Base-by-base conservation (phyloP, 1,140 invertebrate genomes). In the Cataglyphis hispanica region DNA sequence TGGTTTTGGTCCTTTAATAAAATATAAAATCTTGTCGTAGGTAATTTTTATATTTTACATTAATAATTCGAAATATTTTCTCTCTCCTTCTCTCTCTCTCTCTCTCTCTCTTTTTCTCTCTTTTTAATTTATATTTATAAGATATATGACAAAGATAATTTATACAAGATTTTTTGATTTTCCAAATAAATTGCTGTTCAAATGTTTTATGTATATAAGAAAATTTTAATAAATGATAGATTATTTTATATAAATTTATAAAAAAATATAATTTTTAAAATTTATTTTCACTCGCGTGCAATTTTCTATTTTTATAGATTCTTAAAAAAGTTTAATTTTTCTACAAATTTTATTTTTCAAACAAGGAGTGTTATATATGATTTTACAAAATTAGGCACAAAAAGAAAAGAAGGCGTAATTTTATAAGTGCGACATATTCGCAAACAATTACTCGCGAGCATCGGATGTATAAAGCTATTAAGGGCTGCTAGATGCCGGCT, bases 211-310 rank as follows among this genome's bases (percentile, higher is more conserved):
- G 10, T 31, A 34, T 22, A 72, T 43, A 43, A 43, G 40, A 43
- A 43, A 43, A 72, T 34, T 10, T 19, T n/a, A 10, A 2, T 22
- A n/a, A 2, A 53, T n/a, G 31, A 7, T 13, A 22, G 27, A 22
- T 72, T 53, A 53, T 72, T 50, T 53, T 72, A 22, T 34, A n/a
- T 72, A 53, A 72, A 72, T 72, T 53, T 34, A 34, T 72, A 4
- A 72, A 11, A 34, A 27, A 50, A 46, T 50, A 4, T 6, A 4
- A 50, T 50, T 58, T 56, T 22, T 37, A 74, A 22, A 34, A 58
- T 22, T 58, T 2, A 58, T 5, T 13, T 46, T 53, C 19, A n/a
- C 7, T 22, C 22, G 8, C 19, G 46, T 50, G 13, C 13, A 50
- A 50, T 5, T 50, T 50, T 50, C 46, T 50, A 50, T 4, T 50